Conservation (phyloP, 2,113 vertebrate species). For the Apaloderma vittatum region DNA sequence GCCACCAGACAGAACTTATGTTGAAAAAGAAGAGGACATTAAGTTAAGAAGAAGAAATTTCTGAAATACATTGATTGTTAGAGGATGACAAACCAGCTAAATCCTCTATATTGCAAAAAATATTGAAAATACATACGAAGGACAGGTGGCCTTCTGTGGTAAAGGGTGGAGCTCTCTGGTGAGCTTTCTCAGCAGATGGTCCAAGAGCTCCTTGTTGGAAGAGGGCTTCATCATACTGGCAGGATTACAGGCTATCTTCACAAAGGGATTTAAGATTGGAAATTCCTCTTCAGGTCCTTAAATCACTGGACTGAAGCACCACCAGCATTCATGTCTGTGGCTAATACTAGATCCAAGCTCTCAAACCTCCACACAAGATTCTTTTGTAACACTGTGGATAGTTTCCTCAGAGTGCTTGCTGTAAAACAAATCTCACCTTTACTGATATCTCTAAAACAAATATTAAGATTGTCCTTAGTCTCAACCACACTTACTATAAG, state of each 20-base stretch:
- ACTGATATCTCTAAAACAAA: neutral
- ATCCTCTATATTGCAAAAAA: neutral
- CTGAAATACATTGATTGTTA: neutral
- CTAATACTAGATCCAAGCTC: neutral
- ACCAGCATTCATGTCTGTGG: neutral
- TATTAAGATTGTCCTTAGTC: neutral
- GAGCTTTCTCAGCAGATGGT: neutral
- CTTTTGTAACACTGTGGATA: neutral
- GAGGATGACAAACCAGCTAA: neutral
- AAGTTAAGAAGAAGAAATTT: neutral
- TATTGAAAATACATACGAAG: neutral
- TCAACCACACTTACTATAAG: neutral
- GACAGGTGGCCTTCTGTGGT: neutral
- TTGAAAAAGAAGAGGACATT: neutral
- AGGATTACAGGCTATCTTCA: neutral
- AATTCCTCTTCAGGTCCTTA: neutral
- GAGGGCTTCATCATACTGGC: neutral
- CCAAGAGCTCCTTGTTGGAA: neutral
- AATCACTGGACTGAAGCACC: neutral
- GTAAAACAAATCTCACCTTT: neutral
- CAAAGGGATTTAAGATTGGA: neutral
- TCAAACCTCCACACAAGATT: neutral
- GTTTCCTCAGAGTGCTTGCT: neutral
- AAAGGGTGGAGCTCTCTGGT: neutral
- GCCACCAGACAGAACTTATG: neutral